Evolutionary conservation across 2,888 invertebrate genomes (phyloP), one percentile per base, ranked within the genome.

Genomic region (Cerceris ruficornis): DNA sequence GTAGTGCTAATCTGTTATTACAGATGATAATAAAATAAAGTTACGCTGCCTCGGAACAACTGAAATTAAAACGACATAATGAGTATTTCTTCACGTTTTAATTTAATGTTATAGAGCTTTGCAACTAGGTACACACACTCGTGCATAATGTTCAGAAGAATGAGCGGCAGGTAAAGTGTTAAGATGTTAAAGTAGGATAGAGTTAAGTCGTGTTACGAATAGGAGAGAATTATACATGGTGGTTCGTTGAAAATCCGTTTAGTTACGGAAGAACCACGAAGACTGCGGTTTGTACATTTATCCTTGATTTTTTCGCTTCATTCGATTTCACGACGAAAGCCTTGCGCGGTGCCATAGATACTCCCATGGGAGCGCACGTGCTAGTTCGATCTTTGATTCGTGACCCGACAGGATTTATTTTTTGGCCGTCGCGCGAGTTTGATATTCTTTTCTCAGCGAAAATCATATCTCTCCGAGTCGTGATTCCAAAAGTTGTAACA

Each of bases 181-280:
- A n/a, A n/a, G n/a, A n/a, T n/a, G 28, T 28, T 28, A 28, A 28
- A 28, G 28, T 28, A 28, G 28, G 28, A 28, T 28, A 28, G 28
- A 28, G 28, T 28, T 1, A 28, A 28, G 28, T 28, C 28, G 28
- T 28, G 28, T 4, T 4, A 28, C 28, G 28, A 28, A 28, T 28
- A 28, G 4, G 4, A 28, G 28, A 4, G 28, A 28, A 28, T 28
- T 28, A 66, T 60, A 64, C 66, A 57, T 49, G 71, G 60, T 69
- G 69, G 79, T 81, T 65, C 71, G 71, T 71, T 75, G 68, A 57
- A 60, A 17, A 67, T 58, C 15, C 71, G 69, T 77, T 74, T 57
- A 85, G 80, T 85, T 79, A 84, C 69, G 71, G 68, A 80, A 84
- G 82, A 86, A 86, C 84, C 86, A 46, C 82, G 80, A 69, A 82